These are phyloP conservation scores for Suncus etruscus DNA, from an alignment of 2,113 vertebrate species.

Conservation along the genomic window DNA sequence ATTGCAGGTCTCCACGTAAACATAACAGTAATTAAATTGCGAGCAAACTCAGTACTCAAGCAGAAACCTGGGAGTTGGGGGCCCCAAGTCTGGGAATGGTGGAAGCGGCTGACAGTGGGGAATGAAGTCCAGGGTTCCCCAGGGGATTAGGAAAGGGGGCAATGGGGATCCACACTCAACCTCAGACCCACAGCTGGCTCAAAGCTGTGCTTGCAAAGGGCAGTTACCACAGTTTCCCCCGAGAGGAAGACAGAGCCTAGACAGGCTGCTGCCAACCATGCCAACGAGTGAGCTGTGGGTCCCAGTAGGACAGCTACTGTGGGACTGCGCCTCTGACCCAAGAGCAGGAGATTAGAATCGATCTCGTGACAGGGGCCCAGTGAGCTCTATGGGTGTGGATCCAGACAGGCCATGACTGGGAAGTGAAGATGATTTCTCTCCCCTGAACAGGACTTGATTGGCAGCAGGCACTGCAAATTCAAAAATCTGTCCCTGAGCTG, in stretches of 20 bases:
- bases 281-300: neutral
- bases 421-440: neutral
- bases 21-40: neutral
- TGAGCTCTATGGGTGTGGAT: neutral
- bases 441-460: neutral
- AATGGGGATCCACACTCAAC: neutral
- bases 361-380: too few relatives aligned
- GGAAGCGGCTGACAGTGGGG: too few relatives aligned
- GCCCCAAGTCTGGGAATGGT: too few relatives aligned
- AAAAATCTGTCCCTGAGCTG: neutral
- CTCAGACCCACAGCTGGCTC: too few relatives aligned
- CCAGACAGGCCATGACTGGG: neutral
- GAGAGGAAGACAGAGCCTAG: neutral
- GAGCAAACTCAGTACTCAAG: too few relatives aligned
- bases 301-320: neutral
- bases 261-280: too few relatives aligned
- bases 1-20: neutral
- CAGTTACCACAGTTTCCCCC: neutral
- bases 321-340: too few relatives aligned
- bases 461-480: neutral
- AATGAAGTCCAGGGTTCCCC: too few relatives aligned
- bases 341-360: neutral
- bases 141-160: neutral
- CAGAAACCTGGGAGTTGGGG: neutral
- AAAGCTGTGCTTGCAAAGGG: too few relatives aligned